Evolutionary conservation across 2,797 vertebrate genomes (phyloP).

Genomic region (Urocyon cinereoargenteus): DNA sequence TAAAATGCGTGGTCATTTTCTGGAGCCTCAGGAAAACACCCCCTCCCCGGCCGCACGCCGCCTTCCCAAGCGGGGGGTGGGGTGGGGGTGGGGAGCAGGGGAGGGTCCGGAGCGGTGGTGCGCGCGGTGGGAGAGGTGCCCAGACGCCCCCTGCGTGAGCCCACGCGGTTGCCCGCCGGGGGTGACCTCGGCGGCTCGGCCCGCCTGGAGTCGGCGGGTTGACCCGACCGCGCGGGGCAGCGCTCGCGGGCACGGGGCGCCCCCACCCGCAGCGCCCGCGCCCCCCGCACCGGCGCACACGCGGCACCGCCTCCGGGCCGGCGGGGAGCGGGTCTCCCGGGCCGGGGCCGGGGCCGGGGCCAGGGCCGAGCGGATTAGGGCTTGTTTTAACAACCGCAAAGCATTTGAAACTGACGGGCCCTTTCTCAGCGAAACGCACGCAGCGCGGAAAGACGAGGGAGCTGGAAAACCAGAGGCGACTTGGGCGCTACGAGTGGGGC

Average conservation of each 20-base stretch:
- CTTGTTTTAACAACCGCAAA: neutral
- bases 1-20: slow-evolving; percentile 71
- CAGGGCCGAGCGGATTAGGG: neutral
- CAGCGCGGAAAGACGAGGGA: neutral
- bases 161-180: neutral
- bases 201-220: neutral
- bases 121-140: neutral
- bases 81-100: no score
- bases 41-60: neutral
- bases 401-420: neutral
- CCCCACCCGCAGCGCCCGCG: neutral
- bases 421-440: neutral
- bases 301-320: neutral
- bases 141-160: neutral
- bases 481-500: no score
- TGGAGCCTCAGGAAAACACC: neutral
- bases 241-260: neutral
- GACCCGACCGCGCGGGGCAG: neutral
- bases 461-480: neutral
- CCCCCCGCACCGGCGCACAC: neutral
- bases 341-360: neutral
- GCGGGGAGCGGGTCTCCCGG: neutral
- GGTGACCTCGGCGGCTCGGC: neutral
- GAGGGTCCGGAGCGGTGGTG: neutral
- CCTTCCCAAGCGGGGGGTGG: neutral